These are phyloP conservation scores for Scopus umbretta DNA, from an alignment of 2,113 vertebrate genomes.

Conservation along the genomic window DNA sequence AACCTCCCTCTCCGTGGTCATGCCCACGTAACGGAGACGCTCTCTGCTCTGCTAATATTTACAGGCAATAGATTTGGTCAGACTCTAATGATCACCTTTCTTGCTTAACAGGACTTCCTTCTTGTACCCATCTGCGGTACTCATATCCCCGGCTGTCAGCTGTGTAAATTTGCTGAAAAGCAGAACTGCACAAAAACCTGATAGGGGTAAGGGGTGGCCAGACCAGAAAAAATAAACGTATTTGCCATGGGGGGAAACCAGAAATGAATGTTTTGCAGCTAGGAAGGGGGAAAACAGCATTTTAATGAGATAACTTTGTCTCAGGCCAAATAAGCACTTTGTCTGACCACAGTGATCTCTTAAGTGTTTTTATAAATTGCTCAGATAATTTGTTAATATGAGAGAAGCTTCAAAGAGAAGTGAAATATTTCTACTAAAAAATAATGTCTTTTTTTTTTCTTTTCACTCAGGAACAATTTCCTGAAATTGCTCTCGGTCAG, in stretches of 20 bases:
- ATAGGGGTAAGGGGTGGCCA: not conserved
- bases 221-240: not conserved
- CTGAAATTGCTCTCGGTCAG: not conserved
- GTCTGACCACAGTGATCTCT: not conserved
- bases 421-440: conserved; percentile 10
- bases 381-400: conserved; percentile 11
- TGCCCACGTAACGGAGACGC: not conserved
- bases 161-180: conserved; percentile 55
- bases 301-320: not conserved
- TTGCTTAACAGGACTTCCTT: conserved; percentile 30
- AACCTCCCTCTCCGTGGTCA: not conserved
- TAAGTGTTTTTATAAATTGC: not conserved
- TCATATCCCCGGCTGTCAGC: not conserved
- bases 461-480: not conserved
- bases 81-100: conserved; percentile 7
- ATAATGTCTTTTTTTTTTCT: not conserved
- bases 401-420: conserved; percentile 17
- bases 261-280: not conserved
- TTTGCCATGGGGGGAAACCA: not conserved
- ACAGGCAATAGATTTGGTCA: not conserved
- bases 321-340: not conserved
- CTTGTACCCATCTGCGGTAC: not conserved
- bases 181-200: conserved; percentile 48
- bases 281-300: not conserved
- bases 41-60: not conserved